Evolutionary conservation across 2,797 vertebrate genomes (phyloP).

Genomic region (Decapterus maruadsi): DNA sequence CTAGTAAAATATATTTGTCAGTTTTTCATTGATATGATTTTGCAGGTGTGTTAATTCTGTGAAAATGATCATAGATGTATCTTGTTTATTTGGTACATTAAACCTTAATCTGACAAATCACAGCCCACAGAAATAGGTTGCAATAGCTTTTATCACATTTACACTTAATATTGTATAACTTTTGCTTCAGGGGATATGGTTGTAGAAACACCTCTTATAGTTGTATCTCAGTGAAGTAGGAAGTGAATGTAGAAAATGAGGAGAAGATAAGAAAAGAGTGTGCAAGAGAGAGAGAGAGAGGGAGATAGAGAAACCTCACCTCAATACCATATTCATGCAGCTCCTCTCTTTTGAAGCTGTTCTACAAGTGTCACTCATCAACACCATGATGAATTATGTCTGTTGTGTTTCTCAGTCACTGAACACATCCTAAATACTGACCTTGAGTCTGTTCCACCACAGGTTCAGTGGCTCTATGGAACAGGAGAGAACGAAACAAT

Average conservation of each 20-base stretch:
- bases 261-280: constrained; percentile 46
- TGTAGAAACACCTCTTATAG: neutral
- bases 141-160: constrained; percentile 60
- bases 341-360: too few species aligned
- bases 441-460: too few species aligned
- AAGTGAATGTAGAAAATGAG: constrained; percentile 49
- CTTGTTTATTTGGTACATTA: constrained; percentile 57
- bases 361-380: too few species aligned
- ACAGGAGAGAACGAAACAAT: too few species aligned
- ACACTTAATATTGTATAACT: constrained; percentile 50
- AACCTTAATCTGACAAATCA: constrained; percentile 63
- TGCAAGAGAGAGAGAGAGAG: constrained; percentile 2
- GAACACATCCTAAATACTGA: constrained; percentile 11
- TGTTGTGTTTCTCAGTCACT: neutral
- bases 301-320: constrained; percentile 59
- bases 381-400: too few species aligned
- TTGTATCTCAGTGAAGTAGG: constrained; percentile 71
- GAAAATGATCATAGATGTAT: constrained; percentile 32
- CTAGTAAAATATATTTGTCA: too few species aligned
- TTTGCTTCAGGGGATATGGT: too few species aligned
- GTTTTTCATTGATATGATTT: too few species aligned
- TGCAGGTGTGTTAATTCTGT: too few species aligned
- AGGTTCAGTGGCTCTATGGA: too few species aligned
- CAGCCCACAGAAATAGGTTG: too few species aligned
- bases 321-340: constrained; percentile 41